Base-by-base conservation (phyloP, 2,113 vertebrate genomes). In the Hippocampus mohnikei region DNA sequence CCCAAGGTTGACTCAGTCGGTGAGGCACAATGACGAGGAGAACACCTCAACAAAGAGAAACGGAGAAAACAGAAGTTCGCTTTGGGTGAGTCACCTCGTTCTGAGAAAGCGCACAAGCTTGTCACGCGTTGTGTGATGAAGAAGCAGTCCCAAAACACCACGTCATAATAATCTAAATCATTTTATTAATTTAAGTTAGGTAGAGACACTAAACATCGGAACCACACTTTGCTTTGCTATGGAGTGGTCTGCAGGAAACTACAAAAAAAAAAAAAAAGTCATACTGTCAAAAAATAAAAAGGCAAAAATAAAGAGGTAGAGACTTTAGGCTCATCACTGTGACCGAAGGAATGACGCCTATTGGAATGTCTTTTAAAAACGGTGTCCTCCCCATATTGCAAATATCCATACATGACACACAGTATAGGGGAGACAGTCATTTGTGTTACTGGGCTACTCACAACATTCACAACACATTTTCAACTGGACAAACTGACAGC, bases 131-230 rank as follows among this genome's bases (percentile, higher is more conserved):
- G 16, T 40, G 11, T 53, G 8, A 55, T 33, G 29, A 11, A 20
- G 10, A 52, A 53, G 66, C 5, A 84, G 72, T 62, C 53, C 84
- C 29, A 23, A 85, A 70, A 89, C 85, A 82, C 27, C 7, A 10
- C 73, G 68, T 23, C 11, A 9, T 89, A 90, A 91, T 91, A 92
- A 93, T 93, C 93, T 93, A 93, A 91, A 93, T 92, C 87, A 91
- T 81, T 93, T 93, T 93, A 93, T 93, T 93, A 92, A 92, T 93
- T 93, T 93, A 93, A 93, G 93, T 93, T 93, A 93, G 89, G 90
- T 89, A 92, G 87, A 93, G 87, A 92, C 91, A 92, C 91, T 93
- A 92, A 91, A 93, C 90, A 91, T 90, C 80, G 84, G 89, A 92
- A 91, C 87, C 89, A 92, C 90, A 89, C 42, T 85, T 84, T 90